These are phyloP conservation scores for Kuschelorhynchus macadamiae DNA, from an alignment of 2,888 invertebrate genomes.

Conservation along the genomic window DNA sequence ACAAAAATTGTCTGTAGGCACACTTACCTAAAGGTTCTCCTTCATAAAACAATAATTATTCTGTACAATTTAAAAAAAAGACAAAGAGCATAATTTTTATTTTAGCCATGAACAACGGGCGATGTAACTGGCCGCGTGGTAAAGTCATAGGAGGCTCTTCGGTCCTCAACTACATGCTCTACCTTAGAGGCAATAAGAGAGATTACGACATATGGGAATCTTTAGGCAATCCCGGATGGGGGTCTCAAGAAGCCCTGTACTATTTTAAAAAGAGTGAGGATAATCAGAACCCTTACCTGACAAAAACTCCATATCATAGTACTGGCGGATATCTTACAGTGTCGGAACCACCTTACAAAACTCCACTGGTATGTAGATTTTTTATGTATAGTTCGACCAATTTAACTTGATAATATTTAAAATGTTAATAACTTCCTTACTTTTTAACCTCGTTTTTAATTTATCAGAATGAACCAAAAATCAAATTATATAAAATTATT, in stretches of 20 bases:
- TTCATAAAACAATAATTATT: no score
- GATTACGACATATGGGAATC: constrained; percentile 94
- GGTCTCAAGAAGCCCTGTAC: constrained; percentile 81
- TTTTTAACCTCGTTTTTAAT: no score
- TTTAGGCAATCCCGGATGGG: constrained; percentile 91
- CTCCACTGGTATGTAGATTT: constrained; percentile 76
- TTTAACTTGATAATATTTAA: no score
- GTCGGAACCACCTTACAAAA: constrained; percentile 89
- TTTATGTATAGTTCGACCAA: no score
- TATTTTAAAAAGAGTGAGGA: constrained; percentile 95
- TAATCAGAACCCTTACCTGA: constrained; percentile 87
- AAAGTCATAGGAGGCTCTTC: constrained; percentile 93
- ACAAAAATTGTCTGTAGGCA: no score
- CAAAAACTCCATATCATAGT: constrained; percentile 83
- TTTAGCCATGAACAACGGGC: constrained; percentile 85
- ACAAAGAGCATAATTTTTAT: no score
- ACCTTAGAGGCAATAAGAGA: constrained; percentile 87
- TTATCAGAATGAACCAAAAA: no score
- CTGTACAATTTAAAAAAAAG: no score
- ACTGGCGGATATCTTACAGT: constrained; percentile 88
- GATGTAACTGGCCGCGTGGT: constrained; percentile 93
- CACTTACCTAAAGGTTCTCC: no score
- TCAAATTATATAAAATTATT: no score
- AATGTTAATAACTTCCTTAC: no score
- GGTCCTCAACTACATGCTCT: constrained; percentile 93